Percentiles rank a stretch among this genome's conserved stretches.
phyloP scores from a whole-genome alignment of 2,888 invertebrate species.

The Psylliodes chrysocephalus region DNA sequence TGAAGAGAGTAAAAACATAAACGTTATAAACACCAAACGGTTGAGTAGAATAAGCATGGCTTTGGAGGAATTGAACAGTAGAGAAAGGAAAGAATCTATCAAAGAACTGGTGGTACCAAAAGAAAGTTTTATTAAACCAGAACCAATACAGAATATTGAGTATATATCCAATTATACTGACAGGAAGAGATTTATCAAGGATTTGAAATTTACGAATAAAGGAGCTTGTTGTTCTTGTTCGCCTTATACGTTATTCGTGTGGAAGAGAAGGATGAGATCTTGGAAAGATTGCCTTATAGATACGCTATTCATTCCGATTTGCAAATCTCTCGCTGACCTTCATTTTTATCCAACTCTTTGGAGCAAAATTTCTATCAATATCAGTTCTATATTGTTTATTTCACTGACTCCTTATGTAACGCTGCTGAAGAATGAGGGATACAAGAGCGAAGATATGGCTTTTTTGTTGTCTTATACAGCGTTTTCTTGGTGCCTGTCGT shows the following conservation, averaged over 20 bases:
- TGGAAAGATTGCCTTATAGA: slow-evolving; percentile 44
- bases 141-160: slow-evolving; percentile 44
- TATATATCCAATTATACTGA: slow-evolving; percentile 45
- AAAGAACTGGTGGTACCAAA: neutral
- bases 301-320: slow-evolving; percentile 44
- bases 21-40: slow-evolving; percentile 46
- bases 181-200: slow-evolving; percentile 37
- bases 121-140: slow-evolving; percentile 17
- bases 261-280: slow-evolving; percentile 42
- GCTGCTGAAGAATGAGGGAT: slow-evolving; percentile 36
- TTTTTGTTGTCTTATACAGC: slow-evolving; percentile 50
- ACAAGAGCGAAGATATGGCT: slow-evolving; percentile 46
- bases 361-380: slow-evolving; percentile 39
- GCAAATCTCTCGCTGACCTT: slow-evolving; percentile 40
- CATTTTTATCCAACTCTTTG: slow-evolving; percentile 49
- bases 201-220: slow-evolving; percentile 42
- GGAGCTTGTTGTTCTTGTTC: slow-evolving; percentile 40
- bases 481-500: slow-evolving; percentile 52
- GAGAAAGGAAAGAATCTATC: slow-evolving; percentile 11
- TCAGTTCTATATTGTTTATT: slow-evolving; percentile 44
- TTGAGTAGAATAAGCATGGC: slow-evolving; percentile 48
- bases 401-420: slow-evolving; percentile 46
- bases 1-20: slow-evolving; percentile 45
- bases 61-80: slow-evolving; percentile 45
- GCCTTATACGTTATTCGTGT: slow-evolving; percentile 46